Base-by-base conservation (phyloP, 53 echinoderm and acorn worm genomes). In the Arbacia lixula region DNA sequence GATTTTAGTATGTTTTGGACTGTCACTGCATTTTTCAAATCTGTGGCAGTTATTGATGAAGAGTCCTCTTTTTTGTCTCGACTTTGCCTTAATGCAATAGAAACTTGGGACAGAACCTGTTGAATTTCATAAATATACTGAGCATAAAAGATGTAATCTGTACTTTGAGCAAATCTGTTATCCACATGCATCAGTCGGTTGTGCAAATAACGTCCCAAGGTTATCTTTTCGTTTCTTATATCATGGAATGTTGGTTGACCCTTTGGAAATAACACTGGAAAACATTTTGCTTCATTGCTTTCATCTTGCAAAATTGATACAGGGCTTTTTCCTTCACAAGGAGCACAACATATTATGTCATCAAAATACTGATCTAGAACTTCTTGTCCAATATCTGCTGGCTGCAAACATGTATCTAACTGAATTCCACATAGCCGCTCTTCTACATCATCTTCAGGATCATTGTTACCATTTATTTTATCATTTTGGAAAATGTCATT, bases 241-340 rank as follows among this genome's bases (percentile, higher is more conserved):
- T 89, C 79, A 64, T 84, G 52, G 29, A 84, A 94, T 84, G 84
- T 87, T 33, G 86, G 88, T 32, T 43, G 36, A 37, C 88, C 94
- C 38, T 64, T 56, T 66, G 95, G 87, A 75, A 89, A 94, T 71
- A 89, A 58, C 35, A 41, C 66, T 12, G 83, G 72, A 53, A 89
- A 92, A 53, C 83, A 82, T 67, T 85, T 76, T 42, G 71, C 73
- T 36, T 89, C 85, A 89, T 86, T 86, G 14, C 72, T 54, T 82
- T 85, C 73, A 65, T 91, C 79, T 51, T 81, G 60, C 62, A 94
- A 58, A 36, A 91, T 54, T 84, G 56, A 53, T 21, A 90, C 81
- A 71, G 90, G 90, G 32, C 39, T 81, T 55, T 93, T 93, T 17
- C 87, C 90, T 87, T 93, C 93, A 60, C 80, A 78, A 41, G 93